These are phyloP conservation scores for Calliopum simillimum DNA, from an alignment of 2,888 invertebrate species.

Conservation along the genomic window DNA sequence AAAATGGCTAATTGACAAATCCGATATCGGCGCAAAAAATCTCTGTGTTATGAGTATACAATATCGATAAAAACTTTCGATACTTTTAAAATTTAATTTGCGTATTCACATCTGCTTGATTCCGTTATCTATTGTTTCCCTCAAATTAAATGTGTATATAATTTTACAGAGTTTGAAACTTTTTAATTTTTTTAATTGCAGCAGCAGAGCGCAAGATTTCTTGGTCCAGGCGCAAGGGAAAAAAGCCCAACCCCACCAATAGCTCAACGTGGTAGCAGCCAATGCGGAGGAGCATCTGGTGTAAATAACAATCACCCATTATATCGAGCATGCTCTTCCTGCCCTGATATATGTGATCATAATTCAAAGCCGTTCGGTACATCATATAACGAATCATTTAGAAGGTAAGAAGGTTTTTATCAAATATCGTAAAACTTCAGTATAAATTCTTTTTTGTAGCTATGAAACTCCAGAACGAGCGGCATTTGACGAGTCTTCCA, in stretches of 20 bases:
- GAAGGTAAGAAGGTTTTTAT: conserved; percentile 57
- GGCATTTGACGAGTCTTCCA: conserved; percentile 64
- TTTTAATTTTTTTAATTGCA: conserved; percentile 52
- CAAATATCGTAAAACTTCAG: not conserved
- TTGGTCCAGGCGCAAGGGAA: conserved; percentile 68
- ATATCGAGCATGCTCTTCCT: conserved; percentile 66
- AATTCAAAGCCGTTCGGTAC: conserved; percentile 65
- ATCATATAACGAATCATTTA: conserved; percentile 65
- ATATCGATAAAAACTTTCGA: too few species aligned
- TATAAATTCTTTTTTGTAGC: conserved; percentile 50
- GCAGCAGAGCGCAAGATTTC: conserved; percentile 70
- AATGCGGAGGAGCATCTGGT: conserved; percentile 64
- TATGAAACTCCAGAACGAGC: conserved; percentile 65
- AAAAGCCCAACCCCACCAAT: conserved; percentile 66
- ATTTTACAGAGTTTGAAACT: not conserved
- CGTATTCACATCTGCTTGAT: too few species aligned
- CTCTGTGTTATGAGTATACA: too few species aligned
- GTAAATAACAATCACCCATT: conserved; percentile 66
- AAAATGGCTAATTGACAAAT: too few species aligned
- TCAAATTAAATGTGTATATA: too few species aligned
- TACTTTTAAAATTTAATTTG: too few species aligned
- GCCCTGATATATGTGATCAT: conserved; percentile 67
- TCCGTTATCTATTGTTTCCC: too few species aligned
- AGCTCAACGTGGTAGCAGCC: conserved; percentile 62
- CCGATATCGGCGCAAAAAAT: too few species aligned